Evolutionary conservation across 1,140 invertebrate genomes (phyloP), one percentile per base, ranked within the genome.

Genomic region (Caerostris darwini): DNA sequence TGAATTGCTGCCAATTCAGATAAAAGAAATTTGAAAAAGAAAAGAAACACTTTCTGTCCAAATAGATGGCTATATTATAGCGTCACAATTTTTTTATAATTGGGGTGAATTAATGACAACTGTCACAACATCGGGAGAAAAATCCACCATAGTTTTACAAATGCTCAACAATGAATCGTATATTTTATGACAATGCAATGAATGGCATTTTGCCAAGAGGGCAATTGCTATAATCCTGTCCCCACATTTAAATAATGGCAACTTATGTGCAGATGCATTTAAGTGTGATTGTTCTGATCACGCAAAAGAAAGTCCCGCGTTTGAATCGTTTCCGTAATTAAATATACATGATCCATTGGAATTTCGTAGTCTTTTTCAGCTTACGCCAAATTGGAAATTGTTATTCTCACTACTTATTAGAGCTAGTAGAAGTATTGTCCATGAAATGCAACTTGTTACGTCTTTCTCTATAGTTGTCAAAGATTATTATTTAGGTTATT

Each of bases 241-340:
- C 50, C 71, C 54, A 83, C 54, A 83, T 83, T 83, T 83, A 83
- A 83, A 83, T 83, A 56, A 83, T 54, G 82, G 6, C 12, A 83
- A 57, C 82, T 83, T 58, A n/a, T 56, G n/a, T 83, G 19, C 82
- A 83, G 54, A 83, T 83, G 82, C 82, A 56, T 83, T 56, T 57
- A 57, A 83, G 82, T 57, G 7, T 83, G 54, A 83, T 83, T 83
- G 82, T 58, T 56, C 3, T 12, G n/a, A 83, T 57, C 82, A 83
- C 82, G 82, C 82, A 19, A 83, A 17, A 77, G 34, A 7, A 50
- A 50, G 50, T 50, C 71, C 71, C 34, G 71, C 71, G 3, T 67
- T 67, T 17, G 19, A 14, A 5, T 50, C 14, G 50, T 77, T 77
- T 12, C 71, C 14, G 4, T 77, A 53, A 77, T 77, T 77, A 77